phyloP scores from a whole-genome alignment of 2,888 invertebrate genomes.

The Ischnus inquisitorius region DNA sequence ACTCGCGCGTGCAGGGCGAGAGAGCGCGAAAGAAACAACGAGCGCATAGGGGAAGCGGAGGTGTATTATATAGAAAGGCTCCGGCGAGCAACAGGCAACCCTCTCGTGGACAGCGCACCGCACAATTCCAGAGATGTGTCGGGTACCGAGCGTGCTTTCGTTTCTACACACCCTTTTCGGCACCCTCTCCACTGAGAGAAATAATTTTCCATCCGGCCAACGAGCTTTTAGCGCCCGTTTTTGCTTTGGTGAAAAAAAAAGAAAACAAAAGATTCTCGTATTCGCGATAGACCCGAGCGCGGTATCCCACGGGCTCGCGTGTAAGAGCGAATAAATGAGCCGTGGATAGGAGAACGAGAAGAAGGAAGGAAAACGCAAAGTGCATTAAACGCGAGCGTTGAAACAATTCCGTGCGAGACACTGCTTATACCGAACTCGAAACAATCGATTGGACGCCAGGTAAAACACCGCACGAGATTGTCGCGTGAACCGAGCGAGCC shows the following conservation, averaged over 20 bases:
- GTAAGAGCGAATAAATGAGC: conserved; percentile 58
- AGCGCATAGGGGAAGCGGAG: conserved; percentile 26
- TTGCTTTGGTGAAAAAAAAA: conserved; percentile 21
- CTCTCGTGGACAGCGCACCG: conserved; percentile 50
- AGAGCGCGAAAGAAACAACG: conserved; percentile 21
- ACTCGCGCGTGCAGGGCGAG: neutral
- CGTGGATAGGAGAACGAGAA: neutral
- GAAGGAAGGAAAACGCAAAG: conserved; percentile 25
- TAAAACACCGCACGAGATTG: conserved; percentile 30
- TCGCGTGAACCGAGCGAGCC: conserved; percentile 15
- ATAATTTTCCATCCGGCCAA: conserved; percentile 57
- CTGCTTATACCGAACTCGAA: conserved; percentile 47
- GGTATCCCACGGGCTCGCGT: conserved; percentile 18
- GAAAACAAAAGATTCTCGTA: neutral
- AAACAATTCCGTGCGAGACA: conserved; percentile 36
- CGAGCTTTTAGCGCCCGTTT: conserved; percentile 10
- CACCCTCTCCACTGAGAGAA: conserved; percentile 24
- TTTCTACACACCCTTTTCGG: neutral
- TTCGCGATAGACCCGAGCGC: conserved; percentile 2
- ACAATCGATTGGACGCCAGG: conserved; percentile 45
- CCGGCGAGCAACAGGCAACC: conserved; percentile 66
- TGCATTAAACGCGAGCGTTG: conserved; percentile 20
- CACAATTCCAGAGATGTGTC: conserved; percentile 33
- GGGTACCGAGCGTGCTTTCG: conserved; percentile 11
- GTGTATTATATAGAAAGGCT: conserved; percentile 38